A percentile compares a stretch with the other conserved stretches of the same genome.
Conservation (phyloP, 1,140 invertebrate species). For the Ylistrum balloti region DNA sequence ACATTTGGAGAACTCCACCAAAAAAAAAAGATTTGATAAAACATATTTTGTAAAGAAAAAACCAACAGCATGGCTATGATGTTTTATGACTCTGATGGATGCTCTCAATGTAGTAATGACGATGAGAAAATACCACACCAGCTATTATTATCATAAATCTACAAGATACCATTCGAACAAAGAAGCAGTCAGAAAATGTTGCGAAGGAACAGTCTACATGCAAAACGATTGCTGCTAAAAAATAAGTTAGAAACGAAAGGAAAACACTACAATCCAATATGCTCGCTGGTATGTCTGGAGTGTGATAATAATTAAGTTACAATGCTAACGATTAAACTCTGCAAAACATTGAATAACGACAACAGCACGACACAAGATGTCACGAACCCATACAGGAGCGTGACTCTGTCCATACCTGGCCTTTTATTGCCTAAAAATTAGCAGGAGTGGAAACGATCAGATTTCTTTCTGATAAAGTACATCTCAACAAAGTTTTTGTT, state of each 20-base stretch:
- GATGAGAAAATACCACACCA: constrained; percentile 1
- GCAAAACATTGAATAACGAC: constrained; percentile 3
- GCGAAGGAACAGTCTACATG: not conserved
- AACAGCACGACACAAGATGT: constrained; percentile 7
- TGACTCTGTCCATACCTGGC: not conserved
- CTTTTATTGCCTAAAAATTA: constrained; percentile 28
- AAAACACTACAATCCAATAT: not conserved
- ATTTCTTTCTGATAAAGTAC: not conserved
- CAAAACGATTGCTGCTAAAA: constrained; percentile 3
- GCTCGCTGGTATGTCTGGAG: not conserved
- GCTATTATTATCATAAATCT: not conserved
- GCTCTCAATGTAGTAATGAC: too few species aligned
- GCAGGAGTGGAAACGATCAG: not conserved
- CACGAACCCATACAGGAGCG: not conserved
- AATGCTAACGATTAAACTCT: not conserved
- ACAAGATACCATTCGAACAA: not conserved
- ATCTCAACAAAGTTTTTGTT: not conserved
- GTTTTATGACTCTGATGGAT: too few species aligned
- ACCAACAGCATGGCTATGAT: too few species aligned
- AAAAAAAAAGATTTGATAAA: too few species aligned
- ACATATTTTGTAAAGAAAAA: too few species aligned
- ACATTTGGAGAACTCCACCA: too few species aligned
- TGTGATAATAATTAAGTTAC: not conserved
- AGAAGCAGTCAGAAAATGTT: not conserved
- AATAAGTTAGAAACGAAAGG: not conserved